Evolutionary conservation across 2,888 invertebrate species (phyloP), one percentile per base, ranked within the genome.

Genomic region (Acleris emargana): DNA sequence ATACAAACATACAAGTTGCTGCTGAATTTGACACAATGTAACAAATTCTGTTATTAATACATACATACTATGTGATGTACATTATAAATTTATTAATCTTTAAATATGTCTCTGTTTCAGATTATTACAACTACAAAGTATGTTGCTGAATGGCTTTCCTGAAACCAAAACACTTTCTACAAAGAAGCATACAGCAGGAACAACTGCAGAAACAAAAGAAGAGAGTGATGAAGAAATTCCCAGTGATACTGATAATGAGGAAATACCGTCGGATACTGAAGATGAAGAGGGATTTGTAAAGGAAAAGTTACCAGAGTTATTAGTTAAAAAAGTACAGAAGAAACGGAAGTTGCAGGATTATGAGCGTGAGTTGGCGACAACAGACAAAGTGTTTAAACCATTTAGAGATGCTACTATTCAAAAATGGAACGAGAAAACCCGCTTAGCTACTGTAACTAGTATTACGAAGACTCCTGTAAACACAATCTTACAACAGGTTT

Each of bases 381-480:
- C 93, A 50, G 95, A 96, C 76, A 88, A 94, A 72, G 84, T 87
- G 3, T 96, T 96, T 71, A 93, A 88, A 71, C 79, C 93, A 7
- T 97, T 95, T 77, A 94, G 98, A 81, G 95, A 98, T 79, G 87
- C 94, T 0, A 95, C 96, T 9, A 96, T 99, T 68, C 96, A 97
- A 74, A 98, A 98, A 83, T 99, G 99, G 99, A 96, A 98, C 86
- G 98, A 98, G 69, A 98, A 98, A 86, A 99, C 98, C 0, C 94
- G 96, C 71, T 86, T 97, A 42, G 93, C 95, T 1, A 93, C 94
- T 13, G 93, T 94, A n/a, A 93, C 94, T 7, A 94, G 93, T 75
- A 90, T 95, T 9, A 95, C 94, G 75, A 93, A 88, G 73, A 91
- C 94, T 70, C 94, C 91, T 74, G 93, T 91, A 58, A 95, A 89